Evolutionary conservation across 2,797 vertebrate species (phyloP).

Genomic region (Onychomys torridus): DNA sequence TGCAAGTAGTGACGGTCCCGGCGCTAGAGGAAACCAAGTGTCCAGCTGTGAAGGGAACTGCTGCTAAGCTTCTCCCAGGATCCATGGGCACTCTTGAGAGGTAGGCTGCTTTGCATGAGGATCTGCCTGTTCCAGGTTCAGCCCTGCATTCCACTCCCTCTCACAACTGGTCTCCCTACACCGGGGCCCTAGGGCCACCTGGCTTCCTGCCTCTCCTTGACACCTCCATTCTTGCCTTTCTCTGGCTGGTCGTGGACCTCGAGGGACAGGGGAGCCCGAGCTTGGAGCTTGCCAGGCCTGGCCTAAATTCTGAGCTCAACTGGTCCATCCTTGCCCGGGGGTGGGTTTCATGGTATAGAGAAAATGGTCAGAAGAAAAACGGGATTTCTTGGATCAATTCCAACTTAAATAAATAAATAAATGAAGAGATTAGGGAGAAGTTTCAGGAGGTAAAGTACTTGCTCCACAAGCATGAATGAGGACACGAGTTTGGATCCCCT

Average conservation of each 20-base stretch:
- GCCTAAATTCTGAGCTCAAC: background rate
- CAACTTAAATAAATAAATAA: background rate
- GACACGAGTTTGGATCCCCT: background rate
- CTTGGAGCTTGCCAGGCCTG: too few relatives aligned
- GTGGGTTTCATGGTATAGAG: background rate
- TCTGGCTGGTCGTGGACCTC: background rate
- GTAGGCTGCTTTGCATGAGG: fast-evolving
- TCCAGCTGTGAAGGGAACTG: background rate
- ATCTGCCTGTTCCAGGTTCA: fast-evolving
- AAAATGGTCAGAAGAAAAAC: background rate
- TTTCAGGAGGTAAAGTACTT: background rate
- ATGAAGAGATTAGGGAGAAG: background rate
- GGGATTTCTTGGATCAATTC: background rate
- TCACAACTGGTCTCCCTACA: too few relatives aligned
- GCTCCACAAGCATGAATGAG: background rate
- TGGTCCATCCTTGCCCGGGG: too few relatives aligned
- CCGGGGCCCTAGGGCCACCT: background rate
- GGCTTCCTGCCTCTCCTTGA: background rate
- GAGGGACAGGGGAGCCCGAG: fast-evolving
- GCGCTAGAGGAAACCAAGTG: background rate
- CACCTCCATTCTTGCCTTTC: background rate
- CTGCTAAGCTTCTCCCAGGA: background rate
- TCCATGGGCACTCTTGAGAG: background rate
- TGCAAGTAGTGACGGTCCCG: background rate
- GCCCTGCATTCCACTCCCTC: fast-evolving